Evolutionary conservation across 1,140 invertebrate genomes (phyloP), one percentile per base, ranked within the genome.

Genomic region (Leptoteleia sp.): DNA sequence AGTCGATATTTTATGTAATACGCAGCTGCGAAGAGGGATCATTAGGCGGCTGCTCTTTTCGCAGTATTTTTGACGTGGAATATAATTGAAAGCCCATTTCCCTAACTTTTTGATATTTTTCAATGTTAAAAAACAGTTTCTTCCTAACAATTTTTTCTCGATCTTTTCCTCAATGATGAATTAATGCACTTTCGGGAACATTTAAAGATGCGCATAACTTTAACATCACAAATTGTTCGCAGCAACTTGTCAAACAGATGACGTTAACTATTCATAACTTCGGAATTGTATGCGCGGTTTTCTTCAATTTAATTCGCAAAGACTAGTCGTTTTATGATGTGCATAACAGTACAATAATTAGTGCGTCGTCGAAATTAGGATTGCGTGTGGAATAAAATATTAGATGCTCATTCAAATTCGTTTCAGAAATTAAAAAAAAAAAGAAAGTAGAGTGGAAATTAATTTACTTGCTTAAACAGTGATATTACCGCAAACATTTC

Each of bases 41-140:
- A 75, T 75, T 59, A 75, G 42, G 38, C 35, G 52, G 43, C 50
- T 75, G 61, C 12, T 75, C 42, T 59, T 75, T 65, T 75, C 45
- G 59, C 52, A 65, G 61, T 12, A 22, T 19, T 43, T 59, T 59
- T n/a, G 5, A 40, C 35, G 19, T 17, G 27, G 16, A 43, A 48
- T 52, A 47, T 62, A 48, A 50, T 72, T 16, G 29, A 47, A 57
- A 73, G 16, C 0, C n/a, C 19, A 38, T 50, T 57, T 59, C 6
- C 22, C 22, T 25, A 3, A 25, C 22, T 3, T 25, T 25, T 3
- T 25, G 6, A 3, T 6, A 6, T 25, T 25, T 25, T 25, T 42
- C n/a, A 27, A 9, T 17, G 11, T 27, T 48, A 1, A 1, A 13
- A 29, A 25, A 16, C 2, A 8, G 1, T 4, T 22, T 19, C 5